These are phyloP conservation scores for Platycercus adscitus DNA, from an alignment of 2,113 vertebrate species.

Conservation along the genomic window DNA sequence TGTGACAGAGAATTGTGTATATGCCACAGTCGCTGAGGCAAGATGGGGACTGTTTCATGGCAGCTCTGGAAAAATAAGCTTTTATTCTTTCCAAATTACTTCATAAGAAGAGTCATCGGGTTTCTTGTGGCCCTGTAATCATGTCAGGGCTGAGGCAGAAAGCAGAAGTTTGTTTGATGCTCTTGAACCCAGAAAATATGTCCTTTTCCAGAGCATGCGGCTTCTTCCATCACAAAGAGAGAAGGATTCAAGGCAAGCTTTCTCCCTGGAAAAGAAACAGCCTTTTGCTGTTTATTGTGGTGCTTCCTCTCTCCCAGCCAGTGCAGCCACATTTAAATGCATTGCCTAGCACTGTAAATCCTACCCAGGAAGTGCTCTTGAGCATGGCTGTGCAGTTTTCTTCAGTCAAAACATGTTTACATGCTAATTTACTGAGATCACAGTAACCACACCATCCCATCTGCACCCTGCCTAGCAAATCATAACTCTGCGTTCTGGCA, in stretches of 20 bases:
- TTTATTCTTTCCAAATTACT: constrained; percentile 13
- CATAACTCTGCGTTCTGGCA: not conserved
- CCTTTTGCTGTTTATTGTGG: not conserved
- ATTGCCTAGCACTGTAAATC: not conserved
- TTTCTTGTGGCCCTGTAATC: not conserved
- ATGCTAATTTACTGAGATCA: constrained; percentile 24
- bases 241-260: not conserved
- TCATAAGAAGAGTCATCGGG: not conserved
- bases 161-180: not conserved
- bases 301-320: not conserved
- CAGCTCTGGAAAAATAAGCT: not conserved
- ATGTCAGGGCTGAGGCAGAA: not conserved
- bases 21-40: not conserved
- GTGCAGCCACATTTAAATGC: not conserved
- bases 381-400: not conserved
- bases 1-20: not conserved
- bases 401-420: constrained; percentile 47
- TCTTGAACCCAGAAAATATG: not conserved
- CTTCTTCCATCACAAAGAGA: not conserved
- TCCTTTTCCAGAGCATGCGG: not conserved
- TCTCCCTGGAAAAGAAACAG: not conserved
- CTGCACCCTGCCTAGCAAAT: not conserved
- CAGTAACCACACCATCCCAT: not conserved
- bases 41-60: not conserved
- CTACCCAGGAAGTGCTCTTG: constrained; percentile 1